Base-by-base conservation (phyloP, 37 sponge, comb jelly and placozoan genomes). In the Geodia barretti region DNA sequence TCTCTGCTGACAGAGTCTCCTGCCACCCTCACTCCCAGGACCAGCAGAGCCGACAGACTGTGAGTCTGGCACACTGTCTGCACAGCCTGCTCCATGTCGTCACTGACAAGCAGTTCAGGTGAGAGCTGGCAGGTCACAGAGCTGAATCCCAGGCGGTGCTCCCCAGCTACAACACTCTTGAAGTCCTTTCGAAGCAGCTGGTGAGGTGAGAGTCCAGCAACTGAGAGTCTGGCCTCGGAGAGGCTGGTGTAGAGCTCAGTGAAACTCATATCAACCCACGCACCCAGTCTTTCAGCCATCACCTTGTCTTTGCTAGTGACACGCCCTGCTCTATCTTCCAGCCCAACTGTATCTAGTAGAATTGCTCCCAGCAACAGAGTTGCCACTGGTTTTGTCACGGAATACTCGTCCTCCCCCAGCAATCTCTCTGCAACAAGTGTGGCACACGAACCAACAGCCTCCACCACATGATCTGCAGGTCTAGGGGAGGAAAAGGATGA, bases 381-480 rank as follows among this genome's bases (percentile, higher is more conserved):
- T 14, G 84, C 88, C 26, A 85, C 63, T 0, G 61, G 24, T 14
- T 63, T 62, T 3, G 62, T 38, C 7, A 86, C 34, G 19, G 38
- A 47, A 35, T 77, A 76, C 28, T 68, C 69, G 8, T 1, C 70
- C 37, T 74, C 70, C 21, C 28, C 61, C 4, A 86, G 39, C 3
- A 91, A 41, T 29, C 47, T 41, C 28, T 70, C 79, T 20, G 87
- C 87, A 1, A 91, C 79, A 8, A 94, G 78, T 8, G 88, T 84
- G 23, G 88, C 47, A 38, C 91, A 90, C 0, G 95, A 94, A 1
- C 95, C 95, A 0, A 91, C 88, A 21, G 39, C 25, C 67, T 91
- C 82, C 19, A 94, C 43, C 3, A 35, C 41, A 2, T 28, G 21
- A 14, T 74, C 64, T 24, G 64, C 30, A 34, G 70, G 36, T 40